Base-by-base conservation (phyloP, 92 coral and sea anemone genomes). In the Anthopleura xanthogrammica region DNA sequence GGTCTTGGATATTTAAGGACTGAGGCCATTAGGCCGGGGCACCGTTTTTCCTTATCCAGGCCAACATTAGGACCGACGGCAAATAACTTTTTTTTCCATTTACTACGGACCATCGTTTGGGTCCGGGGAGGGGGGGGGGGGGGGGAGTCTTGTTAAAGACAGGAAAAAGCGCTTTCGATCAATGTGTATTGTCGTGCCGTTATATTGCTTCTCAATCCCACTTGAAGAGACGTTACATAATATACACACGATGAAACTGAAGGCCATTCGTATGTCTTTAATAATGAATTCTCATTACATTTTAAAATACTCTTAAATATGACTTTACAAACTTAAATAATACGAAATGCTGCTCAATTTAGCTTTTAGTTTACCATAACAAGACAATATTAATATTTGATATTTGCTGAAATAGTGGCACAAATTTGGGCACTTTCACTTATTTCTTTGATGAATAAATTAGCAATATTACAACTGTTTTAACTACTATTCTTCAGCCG, bases 401-500 rank as follows among this genome's bases (percentile, higher is more conserved):
- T 68, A 22, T 29, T 36, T 8, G 7, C 72, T 10, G 8, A 22
- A 22, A 12, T 36, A 19, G 14, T 29, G 16, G 24, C 5, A 11
- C 5, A 14, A 17, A 14, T 60, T 16, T 60, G 13, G 11, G 70
- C 70, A 5, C 70, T 20, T 20, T 62, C 11, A 29, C 36, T 20
- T n/a, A 68, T 9, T 65, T 36, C 13, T 20, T 64, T 64, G 11
- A 64, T 22, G 10, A 5, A 36, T 68, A 23, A 12, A 10, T 36
- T 29, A 29, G 20, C 14, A 68, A 6, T 68, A 29, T 29, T 11
- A 9, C 16, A 68, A 36, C 19, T 0, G 13, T 36, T 52, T 14
- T 24, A 48, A 52, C 46, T 52, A 62, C 83, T 68, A 81, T 16
- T 75, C 16, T 64, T 66, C 76, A 48, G 80, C 39, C 56, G 82